Evolutionary conservation across 2,797 vertebrate species (phyloP), one percentile per base, ranked within the genome.

Genomic region (Balearica regulorum): DNA sequence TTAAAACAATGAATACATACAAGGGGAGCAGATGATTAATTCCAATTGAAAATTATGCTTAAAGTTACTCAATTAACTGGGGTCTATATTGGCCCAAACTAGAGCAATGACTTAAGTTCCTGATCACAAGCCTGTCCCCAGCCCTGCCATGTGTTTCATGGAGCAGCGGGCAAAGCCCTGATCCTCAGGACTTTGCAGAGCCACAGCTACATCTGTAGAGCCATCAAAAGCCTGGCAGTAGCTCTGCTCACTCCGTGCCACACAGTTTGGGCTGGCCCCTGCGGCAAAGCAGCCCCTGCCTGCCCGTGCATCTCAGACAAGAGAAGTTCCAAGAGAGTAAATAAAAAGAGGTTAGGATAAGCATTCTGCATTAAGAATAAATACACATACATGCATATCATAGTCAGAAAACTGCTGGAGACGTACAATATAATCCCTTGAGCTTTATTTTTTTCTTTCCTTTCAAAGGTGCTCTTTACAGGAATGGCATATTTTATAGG

Each of bases 201-300:
- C 9, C 46, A 70, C 2, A 3, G 10, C 12, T 37, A 18, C 2
- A 1, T 41, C 35, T 10, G 4, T 1, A 41, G 22, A 44, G 16
- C 13, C 9, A 35, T 3, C 21, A 55, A 49, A 25, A 78, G 8
- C 37, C 28, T 51, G 25, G 4, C 4, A 4, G 18, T 55, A 68
- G 16, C n/a, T 71, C 35, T 81, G 60, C 48, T 62, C 17, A 22
- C 17, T 26, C 26, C 0, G 1, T 22, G 13, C 16, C 19, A 7
- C 14, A 10, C 0, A 2, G 28, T 55, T 41, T 17, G 37, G 43
- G 44, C 15, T 41, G 57, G 1, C 1, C 4, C 6, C 20, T 11
- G 33, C 9, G 25, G 6, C 35, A 49, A 21, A 69, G 15, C 8
- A 60, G 5, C 39, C 28, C 14, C 70, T 73, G 31, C 24, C 55